phyloP scores from a whole-genome alignment of 2,797 vertebrate genomes.

The Xiphorhynchus erythropygius region DNA sequence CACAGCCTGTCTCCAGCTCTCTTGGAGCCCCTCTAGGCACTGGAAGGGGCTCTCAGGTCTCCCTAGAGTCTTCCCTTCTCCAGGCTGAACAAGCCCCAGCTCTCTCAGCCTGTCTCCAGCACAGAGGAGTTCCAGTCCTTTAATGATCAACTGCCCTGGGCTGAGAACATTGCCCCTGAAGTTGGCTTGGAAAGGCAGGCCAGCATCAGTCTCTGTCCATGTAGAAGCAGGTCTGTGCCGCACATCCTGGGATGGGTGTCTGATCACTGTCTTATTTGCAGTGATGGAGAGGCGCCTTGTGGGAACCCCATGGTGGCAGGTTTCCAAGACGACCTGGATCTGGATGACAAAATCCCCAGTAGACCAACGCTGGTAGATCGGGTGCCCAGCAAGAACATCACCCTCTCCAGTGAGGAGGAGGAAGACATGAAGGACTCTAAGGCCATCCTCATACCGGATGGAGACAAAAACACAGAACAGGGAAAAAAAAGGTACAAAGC shows the following conservation, averaged over 20 bases:
- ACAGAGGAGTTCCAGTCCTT: background rate
- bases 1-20: background rate
- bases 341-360: constrained; percentile 79
- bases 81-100: fast-evolving
- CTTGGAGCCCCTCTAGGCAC: background rate
- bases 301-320: constrained; percentile 93
- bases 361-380: constrained; percentile 40
- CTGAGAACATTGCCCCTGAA: fast-evolving
- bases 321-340: constrained; percentile 92
- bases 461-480: constrained; percentile 70
- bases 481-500: constrained; percentile 77
- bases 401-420: constrained; percentile 88
- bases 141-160: background rate
- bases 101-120: background rate
- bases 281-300: constrained; percentile 81
- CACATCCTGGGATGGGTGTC: background rate
- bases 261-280: constrained; percentile 56
- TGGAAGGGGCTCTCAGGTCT: background rate
- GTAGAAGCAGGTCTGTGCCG: background rate
- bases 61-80: background rate
- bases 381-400: constrained; percentile 78
- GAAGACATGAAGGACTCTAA: constrained; percentile 24
- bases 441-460: constrained; percentile 41
- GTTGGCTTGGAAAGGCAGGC: background rate
- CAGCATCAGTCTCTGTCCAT: background rate